These are phyloP conservation scores for Aphaenogaster rudis DNA, from an alignment of 1,140 invertebrate genomes.

Conservation along the genomic window DNA sequence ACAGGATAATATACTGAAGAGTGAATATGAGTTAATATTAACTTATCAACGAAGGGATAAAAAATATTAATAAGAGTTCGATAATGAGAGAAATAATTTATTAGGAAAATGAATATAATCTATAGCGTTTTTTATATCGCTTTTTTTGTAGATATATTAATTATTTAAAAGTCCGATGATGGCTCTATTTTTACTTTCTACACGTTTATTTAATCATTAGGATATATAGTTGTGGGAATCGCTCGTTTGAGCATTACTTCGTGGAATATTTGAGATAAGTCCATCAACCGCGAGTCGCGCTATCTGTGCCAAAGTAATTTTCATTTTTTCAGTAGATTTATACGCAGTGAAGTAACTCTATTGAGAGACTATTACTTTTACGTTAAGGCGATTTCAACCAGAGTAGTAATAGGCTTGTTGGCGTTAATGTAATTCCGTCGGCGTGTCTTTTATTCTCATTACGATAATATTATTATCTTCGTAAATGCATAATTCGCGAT, in stretches of 20 bases:
- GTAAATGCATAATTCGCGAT: slow-evolving; percentile 1
- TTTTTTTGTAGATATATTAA: background rate
- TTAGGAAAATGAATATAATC: background rate
- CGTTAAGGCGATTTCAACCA: slow-evolving; percentile 10
- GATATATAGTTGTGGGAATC: background rate
- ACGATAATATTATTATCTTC: background rate
- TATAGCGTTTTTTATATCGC: background rate
- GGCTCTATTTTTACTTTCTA: background rate
- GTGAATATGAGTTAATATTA: slow-evolving; percentile 2
- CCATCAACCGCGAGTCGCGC: background rate
- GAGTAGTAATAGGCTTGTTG: slow-evolving; percentile 11
- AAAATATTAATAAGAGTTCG: background rate
- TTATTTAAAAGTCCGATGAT: background rate
- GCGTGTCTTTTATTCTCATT: slow-evolving; percentile 6
- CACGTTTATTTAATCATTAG: background rate
- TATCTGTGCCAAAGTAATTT: slow-evolving; percentile 27
- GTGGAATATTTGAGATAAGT: slow-evolving; percentile 15
- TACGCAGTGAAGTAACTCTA: background rate
- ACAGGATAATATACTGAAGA: slow-evolving; percentile 1
- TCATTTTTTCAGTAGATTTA: slow-evolving; percentile 18
- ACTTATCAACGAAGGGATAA: background rate
- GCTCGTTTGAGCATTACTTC: background rate
- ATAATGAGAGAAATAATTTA: background rate
- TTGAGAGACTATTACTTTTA: slow-evolving; percentile 15
- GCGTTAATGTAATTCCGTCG: slow-evolving; percentile 9